Evolutionary conservation across 2,888 invertebrate genomes (phyloP).

Genomic region (Pasiphila rectangulata): DNA sequence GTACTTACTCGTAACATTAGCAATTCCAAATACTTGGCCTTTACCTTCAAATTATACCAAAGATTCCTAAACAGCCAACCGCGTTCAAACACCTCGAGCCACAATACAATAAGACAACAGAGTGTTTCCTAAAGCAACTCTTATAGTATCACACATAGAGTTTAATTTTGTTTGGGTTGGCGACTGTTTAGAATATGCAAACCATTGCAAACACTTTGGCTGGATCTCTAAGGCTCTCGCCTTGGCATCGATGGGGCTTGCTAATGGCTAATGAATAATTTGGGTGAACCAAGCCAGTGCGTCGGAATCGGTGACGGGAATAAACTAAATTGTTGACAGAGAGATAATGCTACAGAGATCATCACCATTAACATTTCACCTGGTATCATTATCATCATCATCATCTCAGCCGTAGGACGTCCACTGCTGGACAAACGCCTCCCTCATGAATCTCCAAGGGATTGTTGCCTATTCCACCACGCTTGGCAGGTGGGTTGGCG

Average conservation of each 20-base stretch:
- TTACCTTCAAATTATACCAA: background rate
- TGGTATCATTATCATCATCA: too few species aligned
- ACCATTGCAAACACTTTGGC: slow-evolving; percentile 20
- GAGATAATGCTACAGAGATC: too few species aligned
- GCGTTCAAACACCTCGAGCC: background rate
- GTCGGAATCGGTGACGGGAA: too few species aligned
- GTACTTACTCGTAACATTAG: too few species aligned
- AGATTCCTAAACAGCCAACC: background rate
- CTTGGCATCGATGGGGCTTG: slow-evolving; percentile 17
- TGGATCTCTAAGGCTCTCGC: slow-evolving; percentile 10
- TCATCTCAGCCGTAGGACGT: too few species aligned
- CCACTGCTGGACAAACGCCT: too few species aligned
- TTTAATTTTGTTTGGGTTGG: background rate
- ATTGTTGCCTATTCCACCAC: too few species aligned
- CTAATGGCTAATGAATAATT: slow-evolving; percentile 23
- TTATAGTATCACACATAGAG: background rate
- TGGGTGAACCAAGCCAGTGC: background rate
- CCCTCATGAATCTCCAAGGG: too few species aligned
- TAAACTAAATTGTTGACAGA: too few species aligned
- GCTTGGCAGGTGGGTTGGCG: too few species aligned
- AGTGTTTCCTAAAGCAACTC: background rate
- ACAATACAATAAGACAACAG: background rate
- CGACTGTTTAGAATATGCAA: slow-evolving; percentile 22
- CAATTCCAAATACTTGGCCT: background rate
- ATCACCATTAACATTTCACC: too few species aligned